Evolutionary conservation across 2,888 invertebrate species (phyloP).

Genomic region (Nebria salina): DNA sequence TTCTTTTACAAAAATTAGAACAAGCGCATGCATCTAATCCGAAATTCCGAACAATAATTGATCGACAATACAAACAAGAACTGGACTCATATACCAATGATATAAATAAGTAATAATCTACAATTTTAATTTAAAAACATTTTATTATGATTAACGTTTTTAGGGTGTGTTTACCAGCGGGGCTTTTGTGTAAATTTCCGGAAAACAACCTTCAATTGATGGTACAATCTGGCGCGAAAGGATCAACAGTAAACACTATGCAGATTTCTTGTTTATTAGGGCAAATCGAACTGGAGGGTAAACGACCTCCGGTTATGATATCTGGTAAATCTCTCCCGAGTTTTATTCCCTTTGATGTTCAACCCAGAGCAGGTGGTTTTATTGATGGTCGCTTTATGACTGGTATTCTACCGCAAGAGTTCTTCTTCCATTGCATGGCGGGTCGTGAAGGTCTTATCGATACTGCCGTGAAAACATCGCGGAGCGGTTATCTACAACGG

Average conservation of each 20-base stretch:
- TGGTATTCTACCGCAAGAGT: slow-evolving; percentile 97
- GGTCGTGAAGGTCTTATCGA: slow-evolving; percentile 99
- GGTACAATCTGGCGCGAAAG: slow-evolving; percentile 99
- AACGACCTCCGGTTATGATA: slow-evolving; percentile 93
- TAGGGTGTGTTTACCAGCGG: slow-evolving; percentile 82
- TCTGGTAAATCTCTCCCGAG: slow-evolving; percentile 93
- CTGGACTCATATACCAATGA: slow-evolving; percentile 88
- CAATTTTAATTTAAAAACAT: not conserved
- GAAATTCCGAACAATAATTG: slow-evolving; percentile 81
- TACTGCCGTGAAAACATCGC: slow-evolving; percentile 99
- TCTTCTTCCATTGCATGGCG: slow-evolving; percentile 99
- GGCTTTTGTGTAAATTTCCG: slow-evolving; percentile 89
- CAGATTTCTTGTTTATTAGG: slow-evolving; percentile 98
- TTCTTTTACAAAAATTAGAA: slow-evolving; percentile 74
- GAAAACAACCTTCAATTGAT: slow-evolving; percentile 97
- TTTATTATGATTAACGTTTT: slow-evolving; percentile 45
- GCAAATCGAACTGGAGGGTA: slow-evolving; percentile 98
- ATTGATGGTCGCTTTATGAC: slow-evolving; percentile 97
- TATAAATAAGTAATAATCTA: slow-evolving; percentile 76
- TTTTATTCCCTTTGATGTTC: slow-evolving; percentile 86
- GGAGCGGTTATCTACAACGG: slow-evolving; percentile 96
- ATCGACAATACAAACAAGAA: slow-evolving; percentile 82
- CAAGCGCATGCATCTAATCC: slow-evolving; percentile 75
- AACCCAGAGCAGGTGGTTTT: slow-evolving; percentile 95
- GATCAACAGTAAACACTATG: slow-evolving; percentile 97